These are phyloP conservation scores for Nasonia oneida DNA, from an alignment of 2,888 invertebrate genomes.

Conservation along the genomic window DNA sequence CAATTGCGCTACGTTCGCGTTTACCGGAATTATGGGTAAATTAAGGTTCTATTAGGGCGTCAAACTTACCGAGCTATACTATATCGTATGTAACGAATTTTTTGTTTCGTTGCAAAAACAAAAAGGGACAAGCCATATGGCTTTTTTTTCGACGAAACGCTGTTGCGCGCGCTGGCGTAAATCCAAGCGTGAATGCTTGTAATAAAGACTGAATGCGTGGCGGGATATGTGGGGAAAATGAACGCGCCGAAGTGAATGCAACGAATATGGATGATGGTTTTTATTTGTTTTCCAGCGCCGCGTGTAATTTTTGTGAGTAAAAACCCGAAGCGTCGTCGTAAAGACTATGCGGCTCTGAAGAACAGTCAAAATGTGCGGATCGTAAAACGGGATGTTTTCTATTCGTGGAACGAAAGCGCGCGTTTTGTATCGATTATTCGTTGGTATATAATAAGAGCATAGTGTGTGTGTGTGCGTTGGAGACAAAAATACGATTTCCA, in stretches of 20 bases:
- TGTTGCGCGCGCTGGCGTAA: neutral
- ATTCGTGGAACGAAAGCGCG: neutral
- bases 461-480: too few species aligned
- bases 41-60: conserved; percentile 50
- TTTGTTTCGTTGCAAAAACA: neutral
- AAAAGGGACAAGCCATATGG: neutral
- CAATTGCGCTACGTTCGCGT: conserved; percentile 38
- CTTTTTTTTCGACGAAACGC: neutral
- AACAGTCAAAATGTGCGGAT: neutral
- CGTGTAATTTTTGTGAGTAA: neutral
- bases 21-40: conserved; percentile 49
- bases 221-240: neutral
- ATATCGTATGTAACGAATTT: too few species aligned
- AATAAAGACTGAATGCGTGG: neutral
- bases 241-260: neutral
- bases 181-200: neutral
- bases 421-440: neutral
- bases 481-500: too few species aligned
- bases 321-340: neutral
- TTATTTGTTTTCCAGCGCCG: neutral
- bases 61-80: neutral
- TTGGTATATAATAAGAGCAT: neutral
- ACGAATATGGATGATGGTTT: conserved; percentile 4
- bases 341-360: neutral
- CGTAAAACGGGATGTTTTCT: neutral